Percentiles rank a stretch among this genome's conserved stretches.
Evolutionary conservation across 2,113 vertebrate genomes (phyloP).

Genomic region (Antechinus flavipes): DNA sequence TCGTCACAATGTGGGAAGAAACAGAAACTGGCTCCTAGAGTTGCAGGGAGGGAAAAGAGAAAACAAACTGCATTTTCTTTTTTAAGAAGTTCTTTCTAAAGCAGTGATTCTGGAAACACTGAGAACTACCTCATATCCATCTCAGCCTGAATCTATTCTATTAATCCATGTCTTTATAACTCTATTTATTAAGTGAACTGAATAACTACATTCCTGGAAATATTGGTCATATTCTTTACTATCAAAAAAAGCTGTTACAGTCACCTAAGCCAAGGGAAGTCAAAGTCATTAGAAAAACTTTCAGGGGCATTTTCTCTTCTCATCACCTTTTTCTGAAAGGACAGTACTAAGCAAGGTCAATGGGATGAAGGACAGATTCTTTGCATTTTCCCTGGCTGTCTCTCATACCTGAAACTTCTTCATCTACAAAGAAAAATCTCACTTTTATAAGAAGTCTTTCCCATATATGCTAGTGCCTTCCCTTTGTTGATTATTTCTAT

Average conservation of each 20-base stretch:
- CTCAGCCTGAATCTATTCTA: background rate
- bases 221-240: background rate
- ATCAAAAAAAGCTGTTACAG: background rate
- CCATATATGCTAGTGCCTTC: background rate
- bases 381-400: background rate
- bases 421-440: background rate
- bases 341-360: background rate
- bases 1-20: conserved; percentile 89
- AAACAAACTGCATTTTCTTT: background rate
- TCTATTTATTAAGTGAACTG: conserved; percentile 3
- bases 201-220: conserved; percentile 1
- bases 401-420: background rate
- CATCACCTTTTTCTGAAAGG: background rate
- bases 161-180: background rate
- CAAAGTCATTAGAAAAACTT: background rate
- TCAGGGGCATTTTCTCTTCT: background rate
- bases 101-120: background rate
- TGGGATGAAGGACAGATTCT: background rate
- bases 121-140: conserved; percentile 12
- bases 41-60: conserved; percentile 4
- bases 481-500: background rate
- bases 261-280: background rate
- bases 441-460: background rate
- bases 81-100: background rate
- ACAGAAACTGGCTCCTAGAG: conserved; percentile 88